A percentile compares a stretch with the other conserved stretches of the same genome.
Conservation (phyloP, 2,888 invertebrate species). For the Tenthredo distinguenda region DNA sequence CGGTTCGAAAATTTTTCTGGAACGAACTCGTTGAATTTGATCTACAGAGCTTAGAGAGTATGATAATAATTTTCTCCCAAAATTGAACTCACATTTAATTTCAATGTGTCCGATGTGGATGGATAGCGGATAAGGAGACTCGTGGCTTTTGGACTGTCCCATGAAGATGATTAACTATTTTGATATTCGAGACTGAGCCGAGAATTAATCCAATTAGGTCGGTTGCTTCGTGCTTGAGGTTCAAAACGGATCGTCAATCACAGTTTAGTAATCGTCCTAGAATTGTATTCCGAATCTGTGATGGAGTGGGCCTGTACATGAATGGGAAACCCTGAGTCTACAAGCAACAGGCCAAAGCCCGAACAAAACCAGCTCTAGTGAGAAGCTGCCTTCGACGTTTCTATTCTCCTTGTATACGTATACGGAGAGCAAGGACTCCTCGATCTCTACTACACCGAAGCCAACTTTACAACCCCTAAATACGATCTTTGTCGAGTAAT, state of each 20-base stretch:
- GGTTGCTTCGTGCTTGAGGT: conserved; percentile 20
- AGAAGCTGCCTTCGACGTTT: conserved; percentile 18
- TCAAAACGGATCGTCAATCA: conserved; percentile 32
- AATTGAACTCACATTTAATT: not conserved
- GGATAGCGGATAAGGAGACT: not conserved
- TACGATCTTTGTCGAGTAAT: conserved; percentile 12
- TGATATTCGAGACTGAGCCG: not conserved
- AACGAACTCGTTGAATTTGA: not conserved
- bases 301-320: conserved; percentile 28
- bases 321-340: conserved; percentile 13
- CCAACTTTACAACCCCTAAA: not conserved
- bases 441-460: not conserved
- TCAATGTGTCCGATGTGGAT: not conserved
- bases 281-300: conserved; percentile 32
- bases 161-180: not conserved
- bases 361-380: conserved; percentile 25
- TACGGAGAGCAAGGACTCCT: conserved; percentile 16
- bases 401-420: not conserved
- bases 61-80: not conserved
- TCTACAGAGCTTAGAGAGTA: not conserved
- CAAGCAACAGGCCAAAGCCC: conserved; percentile 27
- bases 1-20: not conserved
- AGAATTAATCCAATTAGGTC: conserved; percentile 29
- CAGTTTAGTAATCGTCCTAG: conserved; percentile 28
- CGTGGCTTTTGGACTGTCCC: not conserved